Evolutionary conservation across 2,113 vertebrate genomes (phyloP), one percentile per base, ranked within the genome.

Genomic region (Cyanoliseus patagonus): DNA sequence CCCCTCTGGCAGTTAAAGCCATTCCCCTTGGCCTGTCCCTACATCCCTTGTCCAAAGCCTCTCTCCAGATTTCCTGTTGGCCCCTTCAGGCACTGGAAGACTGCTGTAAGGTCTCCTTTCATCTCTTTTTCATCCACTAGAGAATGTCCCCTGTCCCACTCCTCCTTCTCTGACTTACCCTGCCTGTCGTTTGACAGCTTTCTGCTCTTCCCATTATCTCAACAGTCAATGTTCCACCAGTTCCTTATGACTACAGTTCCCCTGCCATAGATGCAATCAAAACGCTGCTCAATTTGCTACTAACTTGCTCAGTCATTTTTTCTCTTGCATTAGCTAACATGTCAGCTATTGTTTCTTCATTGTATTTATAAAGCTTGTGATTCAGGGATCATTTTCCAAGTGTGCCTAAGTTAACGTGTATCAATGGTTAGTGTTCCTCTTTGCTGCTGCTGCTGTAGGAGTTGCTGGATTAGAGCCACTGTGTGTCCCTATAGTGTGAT

Each of bases 191-290:
- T 15, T 57, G 25, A n/a, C 35, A 41, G 11, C n/a, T 13, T 66
- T 31, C 67, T 42, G 31, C 41, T n/a, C 47, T 39, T 55, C 33
- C 47, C 13, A 0, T 41, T 30, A 19, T 16, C 57, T 33, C 35
- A 8, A 0, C 8, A 5, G 12, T 8, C 14, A 5, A 1, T 6
- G 33, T 17, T 7, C 35, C 14, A 1, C 31, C 18, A 4, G 13
- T 10, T 33, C 64, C 52, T 25, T 18, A 12, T 11, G 10, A 11
- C 69, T 30, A 13, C 22, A 3, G 14, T 30, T 25, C 17, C 30
- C 49, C 30, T 55, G 39, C 37, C 4, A 0, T 2, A 39, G 53
- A 19, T 8, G 25, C 25, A 19, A 20, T 31, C 17, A n/a, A 31
- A 53, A 64, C 11, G 7, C 13, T 28, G 17, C 37, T 39, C 19